Base-by-base conservation (phyloP, 2,888 invertebrate species). In the Hypsopygia costalis region DNA sequence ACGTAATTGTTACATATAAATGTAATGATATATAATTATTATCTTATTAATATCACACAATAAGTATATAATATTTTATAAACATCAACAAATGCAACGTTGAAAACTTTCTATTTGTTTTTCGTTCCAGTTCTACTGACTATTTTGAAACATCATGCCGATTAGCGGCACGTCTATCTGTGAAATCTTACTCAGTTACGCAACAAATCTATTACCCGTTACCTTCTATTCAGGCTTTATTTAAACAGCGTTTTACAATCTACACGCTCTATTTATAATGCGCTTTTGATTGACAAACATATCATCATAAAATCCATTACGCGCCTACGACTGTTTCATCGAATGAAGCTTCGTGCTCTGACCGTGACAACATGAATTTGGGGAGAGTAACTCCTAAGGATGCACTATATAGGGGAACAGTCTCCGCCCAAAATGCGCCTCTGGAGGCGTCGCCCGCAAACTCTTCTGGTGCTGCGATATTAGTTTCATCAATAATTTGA, bases 271-370 rank as follows among this genome's bases (percentile, higher is more conserved):
- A 85, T 58, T 83, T 71, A 78, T 67, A 68, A 52, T 65, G 60
- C 28, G 11, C 61, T 62, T 66, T 55, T 8, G 59, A 59, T 83
- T 81, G 76, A 73, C 70, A 69, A 80, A 80, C 62, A 68, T 62
- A 56, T 65, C 53, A 65, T 59, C 54, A 62, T 59, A 58, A 44
- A 55, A 57, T 55, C 55, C 63, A 61, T 73, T 86, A 88, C 70
- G 78, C 87, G 61, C 77, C 78, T 44, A 82, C 81, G 47, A 88
- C 81, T 30, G 70, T 70, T 73, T 89, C 91, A 65, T 94, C 93
- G 64, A 93, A 93, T 44, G 91, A 90, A 58, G 83, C 83, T 77
- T 94, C 94, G 54, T 92, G 91, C 49, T 93, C 92, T 29, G 93
- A 92, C 69, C 90, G 91, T 43, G 91, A 87, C 40, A 93, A 66